phyloP scores from a whole-genome alignment of 2,797 vertebrate genomes.

The Enteromius treurensis region DNA sequence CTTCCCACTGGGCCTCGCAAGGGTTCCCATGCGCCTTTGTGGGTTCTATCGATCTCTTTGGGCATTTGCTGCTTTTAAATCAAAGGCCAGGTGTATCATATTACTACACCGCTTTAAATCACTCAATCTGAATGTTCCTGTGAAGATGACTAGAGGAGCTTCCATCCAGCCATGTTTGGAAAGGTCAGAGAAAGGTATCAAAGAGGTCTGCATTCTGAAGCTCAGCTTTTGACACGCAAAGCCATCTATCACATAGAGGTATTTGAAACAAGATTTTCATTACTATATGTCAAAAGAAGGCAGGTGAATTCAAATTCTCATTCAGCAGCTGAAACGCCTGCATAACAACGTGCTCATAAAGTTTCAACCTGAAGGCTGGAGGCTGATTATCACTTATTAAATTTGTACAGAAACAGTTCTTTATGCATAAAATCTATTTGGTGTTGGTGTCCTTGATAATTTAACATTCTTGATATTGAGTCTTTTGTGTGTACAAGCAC shows the following conservation, averaged over 20 bases:
- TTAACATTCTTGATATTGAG: conserved; percentile 6
- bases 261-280: conserved; percentile 18
- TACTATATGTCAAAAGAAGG: conserved; percentile 71
- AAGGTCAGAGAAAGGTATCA: conserved; percentile 49
- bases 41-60: conserved; percentile 72
- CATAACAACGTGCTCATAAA: background rate
- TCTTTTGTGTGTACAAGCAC: conserved; percentile 8
- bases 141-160: conserved; percentile 68
- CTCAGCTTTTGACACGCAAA: conserved; percentile 7
- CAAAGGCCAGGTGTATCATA: conserved; percentile 77
- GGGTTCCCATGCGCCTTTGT: conserved; percentile 73
- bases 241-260: conserved; percentile 11
- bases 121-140: conserved; percentile 70
- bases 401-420: conserved; percentile 12
- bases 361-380: conserved; percentile 22
- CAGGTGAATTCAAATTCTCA: conserved; percentile 68
- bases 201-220: conserved; percentile 28
- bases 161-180: conserved; percentile 44
- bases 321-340: background rate
- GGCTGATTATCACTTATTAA: conserved; percentile 26
- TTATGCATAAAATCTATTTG: conserved; percentile 33
- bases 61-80: conserved; percentile 73
- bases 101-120: conserved; percentile 73
- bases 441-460: conserved; percentile 24
- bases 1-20: conserved; percentile 68